These are phyloP conservation scores for Urocitellus parryii DNA, from an alignment of 2,113 vertebrate genomes.

Conservation along the genomic window DNA sequence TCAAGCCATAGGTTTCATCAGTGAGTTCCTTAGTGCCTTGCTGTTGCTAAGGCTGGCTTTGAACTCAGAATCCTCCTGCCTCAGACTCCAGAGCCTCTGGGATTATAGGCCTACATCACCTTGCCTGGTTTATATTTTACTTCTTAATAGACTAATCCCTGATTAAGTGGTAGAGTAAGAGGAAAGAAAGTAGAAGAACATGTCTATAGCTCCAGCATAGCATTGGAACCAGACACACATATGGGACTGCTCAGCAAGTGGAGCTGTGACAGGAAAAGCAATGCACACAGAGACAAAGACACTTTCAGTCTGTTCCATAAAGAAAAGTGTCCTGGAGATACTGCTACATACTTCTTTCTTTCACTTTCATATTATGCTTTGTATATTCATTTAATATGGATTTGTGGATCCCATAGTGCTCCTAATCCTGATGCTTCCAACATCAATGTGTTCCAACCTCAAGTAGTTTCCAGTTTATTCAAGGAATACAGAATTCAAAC, in stretches of 20 bases:
- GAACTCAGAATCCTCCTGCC: too few species aligned
- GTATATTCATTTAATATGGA: not conserved
- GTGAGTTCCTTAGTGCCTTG: too few species aligned
- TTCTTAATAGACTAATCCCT: not conserved
- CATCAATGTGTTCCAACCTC: not conserved
- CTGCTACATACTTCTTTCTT: not conserved
- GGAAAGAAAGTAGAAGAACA: not conserved
- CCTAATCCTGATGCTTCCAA: not conserved
- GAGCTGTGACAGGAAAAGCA: not conserved
- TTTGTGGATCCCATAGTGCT: not conserved
- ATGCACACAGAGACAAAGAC: not conserved
- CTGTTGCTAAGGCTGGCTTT: too few species aligned
- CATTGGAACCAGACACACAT: not conserved
- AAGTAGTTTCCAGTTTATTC: not conserved
- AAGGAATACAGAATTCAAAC: not conserved
- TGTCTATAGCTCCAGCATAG: not conserved
- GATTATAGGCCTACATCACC: too few species aligned
- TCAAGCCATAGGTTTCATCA: too few species aligned
- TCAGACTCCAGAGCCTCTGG: too few species aligned
- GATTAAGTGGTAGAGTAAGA: not conserved
- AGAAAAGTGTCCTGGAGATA: accelerated
- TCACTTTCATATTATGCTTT: not conserved
- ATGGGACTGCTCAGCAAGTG: not conserved
- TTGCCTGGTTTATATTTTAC: too few species aligned
- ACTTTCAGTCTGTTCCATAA: not conserved